These are phyloP conservation scores for Erebia ligea DNA, from an alignment of 2,888 invertebrate species.

Conservation along the genomic window DNA sequence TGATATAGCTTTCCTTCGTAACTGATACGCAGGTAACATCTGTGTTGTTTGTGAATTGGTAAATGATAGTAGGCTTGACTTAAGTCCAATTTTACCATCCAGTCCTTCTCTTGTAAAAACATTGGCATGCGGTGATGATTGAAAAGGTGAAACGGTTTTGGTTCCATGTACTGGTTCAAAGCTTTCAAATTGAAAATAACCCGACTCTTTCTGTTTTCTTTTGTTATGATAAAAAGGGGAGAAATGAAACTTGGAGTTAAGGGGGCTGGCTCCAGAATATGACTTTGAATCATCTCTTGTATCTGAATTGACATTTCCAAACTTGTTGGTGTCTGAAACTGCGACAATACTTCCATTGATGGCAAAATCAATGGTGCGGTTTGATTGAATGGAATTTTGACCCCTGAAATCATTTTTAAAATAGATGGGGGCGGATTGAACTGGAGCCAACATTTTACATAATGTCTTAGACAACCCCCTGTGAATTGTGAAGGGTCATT, in stretches of 20 bases:
- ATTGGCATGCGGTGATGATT: constrained; percentile 36
- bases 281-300: constrained; percentile 33
- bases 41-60: constrained; percentile 31
- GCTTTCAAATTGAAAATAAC: constrained; percentile 38
- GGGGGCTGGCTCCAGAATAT: constrained; percentile 34
- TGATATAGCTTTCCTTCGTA: constrained; percentile 33
- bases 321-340: constrained; percentile 26
- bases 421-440: too few species aligned
- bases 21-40: constrained; percentile 37
- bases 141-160: constrained; percentile 33
- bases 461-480: constrained; percentile 29
- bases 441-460: constrained; percentile 10
- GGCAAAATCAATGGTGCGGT: constrained; percentile 30
- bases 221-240: constrained; percentile 38
- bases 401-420: too few species aligned
- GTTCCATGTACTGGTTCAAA: constrained; percentile 33
- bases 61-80: constrained; percentile 43
- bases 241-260: constrained; percentile 34
- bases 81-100: constrained; percentile 40
- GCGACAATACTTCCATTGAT: constrained; percentile 15
- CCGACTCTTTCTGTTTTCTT: constrained; percentile 28
- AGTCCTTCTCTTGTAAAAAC: constrained; percentile 39
- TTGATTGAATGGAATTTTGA: constrained; percentile 27
- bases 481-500: constrained; percentile 25
- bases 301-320: constrained; percentile 32